Conservation (phyloP, 2,797 vertebrate species). For the Caiman crocodilus region DNA sequence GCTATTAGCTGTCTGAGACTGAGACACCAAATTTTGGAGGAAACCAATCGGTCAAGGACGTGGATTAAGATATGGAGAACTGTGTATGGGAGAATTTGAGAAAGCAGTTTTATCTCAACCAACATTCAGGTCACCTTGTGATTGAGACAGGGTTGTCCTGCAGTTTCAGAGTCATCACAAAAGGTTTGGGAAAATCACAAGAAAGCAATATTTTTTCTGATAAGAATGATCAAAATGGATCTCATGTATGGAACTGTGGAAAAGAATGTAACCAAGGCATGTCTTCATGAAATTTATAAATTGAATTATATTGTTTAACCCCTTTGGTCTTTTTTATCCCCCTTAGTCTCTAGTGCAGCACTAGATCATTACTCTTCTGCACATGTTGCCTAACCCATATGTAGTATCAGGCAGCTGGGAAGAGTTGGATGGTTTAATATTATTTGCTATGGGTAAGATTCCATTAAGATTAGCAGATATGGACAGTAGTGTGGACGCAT, state of each 20-base stretch:
- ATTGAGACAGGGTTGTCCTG: constrained; percentile 1
- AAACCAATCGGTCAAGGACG: neutral
- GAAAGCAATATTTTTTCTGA: neutral
- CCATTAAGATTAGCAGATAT: neutral
- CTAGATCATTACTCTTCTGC: neutral
- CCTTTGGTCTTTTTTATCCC: neutral
- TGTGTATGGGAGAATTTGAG: neutral
- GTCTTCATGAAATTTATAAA: neutral
- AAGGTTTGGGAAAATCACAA: neutral
- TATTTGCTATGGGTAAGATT: neutral
- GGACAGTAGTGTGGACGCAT: neutral
- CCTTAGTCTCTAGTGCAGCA: neutral
- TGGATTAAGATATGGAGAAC: neutral
- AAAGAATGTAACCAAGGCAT: neutral
- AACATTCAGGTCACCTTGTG: neutral
- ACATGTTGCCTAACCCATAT: neutral
- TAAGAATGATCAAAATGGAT: neutral
- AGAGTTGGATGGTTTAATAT: neutral
- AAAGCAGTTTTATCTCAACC: neutral
- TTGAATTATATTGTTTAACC: neutral
- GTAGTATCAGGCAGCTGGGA: neutral
- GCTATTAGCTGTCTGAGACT: no score
- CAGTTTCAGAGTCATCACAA: neutral
- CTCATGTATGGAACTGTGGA: neutral
- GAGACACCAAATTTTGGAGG: neutral